Evolutionary conservation across 2,888 invertebrate species (phyloP).

Genomic region (Gortyna flavago): DNA sequence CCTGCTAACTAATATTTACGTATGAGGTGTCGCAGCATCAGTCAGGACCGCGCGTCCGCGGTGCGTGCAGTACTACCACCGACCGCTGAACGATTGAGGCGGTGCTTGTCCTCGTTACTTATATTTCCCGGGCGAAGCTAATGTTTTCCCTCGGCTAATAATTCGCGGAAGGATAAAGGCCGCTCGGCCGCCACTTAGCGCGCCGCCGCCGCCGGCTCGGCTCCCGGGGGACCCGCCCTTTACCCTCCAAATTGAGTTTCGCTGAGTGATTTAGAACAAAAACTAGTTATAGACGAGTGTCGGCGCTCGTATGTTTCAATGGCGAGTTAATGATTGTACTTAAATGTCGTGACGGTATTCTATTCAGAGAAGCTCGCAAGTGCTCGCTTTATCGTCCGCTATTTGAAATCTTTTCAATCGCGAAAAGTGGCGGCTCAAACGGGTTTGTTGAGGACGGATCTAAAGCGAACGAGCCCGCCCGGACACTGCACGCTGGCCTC

Average conservation of each 20-base stretch:
- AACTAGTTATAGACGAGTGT: slow-evolving; percentile 77
- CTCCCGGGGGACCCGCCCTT: slow-evolving; percentile 76
- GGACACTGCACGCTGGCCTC: background rate
- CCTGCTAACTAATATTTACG: background rate
- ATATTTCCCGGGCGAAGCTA: slow-evolving; percentile 74
- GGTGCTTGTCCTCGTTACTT: slow-evolving; percentile 74
- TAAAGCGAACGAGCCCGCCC: slow-evolving; percentile 14
- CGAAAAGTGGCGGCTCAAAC: slow-evolving; percentile 35
- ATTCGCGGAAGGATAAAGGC: slow-evolving; percentile 77
- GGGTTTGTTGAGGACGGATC: slow-evolving; percentile 30
- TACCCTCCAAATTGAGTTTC: slow-evolving; percentile 84
- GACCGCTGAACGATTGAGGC: slow-evolving; percentile 58
- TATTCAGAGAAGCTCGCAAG: slow-evolving; percentile 35
- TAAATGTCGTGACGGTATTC: slow-evolving; percentile 61
- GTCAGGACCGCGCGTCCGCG: slow-evolving; percentile 13
- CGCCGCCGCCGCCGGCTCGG: slow-evolving; percentile 60
- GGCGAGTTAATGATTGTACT: slow-evolving; percentile 66
- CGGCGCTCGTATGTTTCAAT: slow-evolving; percentile 70
- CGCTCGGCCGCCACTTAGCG: slow-evolving; percentile 75
- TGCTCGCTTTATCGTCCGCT: slow-evolving; percentile 27
- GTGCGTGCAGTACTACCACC: slow-evolving; percentile 42
- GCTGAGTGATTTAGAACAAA: slow-evolving; percentile 84
- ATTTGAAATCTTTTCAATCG: slow-evolving; percentile 53
- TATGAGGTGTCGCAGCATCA: background rate
- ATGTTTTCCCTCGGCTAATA: slow-evolving; percentile 81